These are phyloP conservation scores for Aurelia coerulea DNA, from an alignment of 30 jellyfish, hydroid and myxozoan species.

Conservation along the genomic window DNA sequence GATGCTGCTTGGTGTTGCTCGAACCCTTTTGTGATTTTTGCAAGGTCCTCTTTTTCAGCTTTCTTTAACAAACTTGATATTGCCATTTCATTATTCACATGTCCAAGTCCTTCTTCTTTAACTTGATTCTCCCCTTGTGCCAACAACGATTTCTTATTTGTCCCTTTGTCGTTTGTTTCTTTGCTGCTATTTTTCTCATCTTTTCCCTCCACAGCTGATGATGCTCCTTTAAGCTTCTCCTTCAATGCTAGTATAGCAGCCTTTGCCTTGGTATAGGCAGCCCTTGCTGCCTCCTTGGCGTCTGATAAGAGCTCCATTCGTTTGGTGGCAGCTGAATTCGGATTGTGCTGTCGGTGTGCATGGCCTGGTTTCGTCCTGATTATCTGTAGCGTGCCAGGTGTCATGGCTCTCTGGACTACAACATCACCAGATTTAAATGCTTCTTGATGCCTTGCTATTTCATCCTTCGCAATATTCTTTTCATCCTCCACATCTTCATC, in stretches of 20 bases:
- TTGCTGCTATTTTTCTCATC: not conserved
- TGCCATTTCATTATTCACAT: conserved; percentile 63
- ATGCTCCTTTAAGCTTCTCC: conserved; percentile 30
- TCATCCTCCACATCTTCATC: conserved; percentile 47
- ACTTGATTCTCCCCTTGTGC: conserved; percentile 36
- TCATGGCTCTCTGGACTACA: conserved; percentile 33
- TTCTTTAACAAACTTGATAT: conserved; percentile 48
- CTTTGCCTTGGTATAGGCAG: conserved; percentile 63
- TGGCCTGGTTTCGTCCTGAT: conserved; percentile 27
- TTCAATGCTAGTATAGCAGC: conserved; percentile 52
- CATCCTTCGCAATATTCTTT: conserved; percentile 38
- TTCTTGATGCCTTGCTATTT: conserved; percentile 31
- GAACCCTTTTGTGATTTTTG: not conserved
- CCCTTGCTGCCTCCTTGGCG: conserved; percentile 66
- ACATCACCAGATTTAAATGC: conserved; percentile 8
- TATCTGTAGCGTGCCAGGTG: conserved; percentile 73
- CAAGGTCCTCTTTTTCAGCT: conserved; percentile 60
- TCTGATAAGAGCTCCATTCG: conserved; percentile 45
- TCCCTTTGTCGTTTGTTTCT: conserved; percentile 59
- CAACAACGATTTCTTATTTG: conserved; percentile 42
- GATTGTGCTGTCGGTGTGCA: not conserved
- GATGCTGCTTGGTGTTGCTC: not conserved
- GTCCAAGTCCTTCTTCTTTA: conserved; percentile 65
- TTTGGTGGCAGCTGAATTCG: conserved; percentile 28
- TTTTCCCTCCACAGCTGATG: conserved; percentile 16